These are phyloP conservation scores for Crypturellus tataupa DNA, from an alignment of 2,797 vertebrate genomes.

Conservation along the genomic window DNA sequence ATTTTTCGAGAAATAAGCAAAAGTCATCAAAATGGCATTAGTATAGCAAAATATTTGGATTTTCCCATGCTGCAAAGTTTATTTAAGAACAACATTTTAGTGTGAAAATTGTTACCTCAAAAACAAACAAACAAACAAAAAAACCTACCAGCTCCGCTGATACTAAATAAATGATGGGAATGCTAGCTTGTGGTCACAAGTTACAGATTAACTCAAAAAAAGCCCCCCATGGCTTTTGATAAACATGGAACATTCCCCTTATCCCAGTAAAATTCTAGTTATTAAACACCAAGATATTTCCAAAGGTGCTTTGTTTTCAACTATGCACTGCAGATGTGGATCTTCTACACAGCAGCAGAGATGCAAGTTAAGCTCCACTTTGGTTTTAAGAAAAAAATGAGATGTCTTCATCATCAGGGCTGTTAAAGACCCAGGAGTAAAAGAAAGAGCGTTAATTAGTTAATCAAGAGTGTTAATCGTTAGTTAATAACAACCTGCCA, in stretches of 20 bases:
- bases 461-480: not conserved
- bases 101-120: not conserved
- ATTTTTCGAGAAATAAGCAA: not conserved
- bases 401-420: not conserved
- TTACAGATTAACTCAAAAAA: too few relatives aligned
- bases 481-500: not conserved
- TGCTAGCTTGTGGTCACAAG: not conserved
- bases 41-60: not conserved
- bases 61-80: not conserved
- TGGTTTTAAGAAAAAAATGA: not conserved
- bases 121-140: too few relatives aligned
- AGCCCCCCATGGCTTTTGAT: not conserved
- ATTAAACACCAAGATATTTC: not conserved
- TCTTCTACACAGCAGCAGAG: not conserved
- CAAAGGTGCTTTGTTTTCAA: not conserved
- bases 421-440: not conserved
- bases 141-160: not conserved
- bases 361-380: too few relatives aligned
- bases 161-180: not conserved
- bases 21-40: not conserved
- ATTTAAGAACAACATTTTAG: not conserved
- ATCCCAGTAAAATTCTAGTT: not conserved
- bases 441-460: not conserved
- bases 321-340: accelerated
- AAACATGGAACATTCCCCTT: not conserved